These are phyloP conservation scores for Tapera naevia DNA, from an alignment of 2,797 vertebrate species.

Conservation along the genomic window DNA sequence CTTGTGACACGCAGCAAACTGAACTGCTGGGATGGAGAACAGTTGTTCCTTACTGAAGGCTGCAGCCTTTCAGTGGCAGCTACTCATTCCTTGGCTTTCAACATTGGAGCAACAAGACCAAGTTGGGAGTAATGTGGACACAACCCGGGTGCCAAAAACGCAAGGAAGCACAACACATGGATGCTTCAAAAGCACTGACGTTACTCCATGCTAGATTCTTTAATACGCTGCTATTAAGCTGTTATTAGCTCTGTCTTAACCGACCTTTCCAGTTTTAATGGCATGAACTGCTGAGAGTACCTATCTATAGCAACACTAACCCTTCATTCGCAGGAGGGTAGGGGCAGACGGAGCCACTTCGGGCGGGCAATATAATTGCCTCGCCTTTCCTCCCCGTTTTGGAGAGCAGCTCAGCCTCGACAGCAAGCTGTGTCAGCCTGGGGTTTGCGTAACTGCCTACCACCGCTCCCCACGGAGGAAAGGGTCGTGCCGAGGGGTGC, in stretches of 20 bases:
- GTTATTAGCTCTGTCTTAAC: not conserved
- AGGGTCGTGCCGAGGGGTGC: not conserved
- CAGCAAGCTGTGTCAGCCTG: no score
- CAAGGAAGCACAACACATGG: not conserved
- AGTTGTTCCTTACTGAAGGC: not conserved
- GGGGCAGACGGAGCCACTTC: not conserved
- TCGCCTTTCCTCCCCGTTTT: not conserved
- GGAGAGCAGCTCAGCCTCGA: not conserved
- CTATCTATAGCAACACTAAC: not conserved
- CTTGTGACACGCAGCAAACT: not conserved
- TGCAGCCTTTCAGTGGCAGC: not conserved
- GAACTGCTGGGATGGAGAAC: not conserved
- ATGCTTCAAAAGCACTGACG: not conserved
- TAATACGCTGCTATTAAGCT: not conserved
- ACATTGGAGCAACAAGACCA: not conserved
- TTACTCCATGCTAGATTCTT: not conserved
- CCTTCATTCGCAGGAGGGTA: not conserved
- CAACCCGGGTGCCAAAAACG: not conserved
- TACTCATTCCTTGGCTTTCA: not conserved
- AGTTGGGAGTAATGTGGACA: not conserved
- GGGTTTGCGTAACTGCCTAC: rapidly evolving
- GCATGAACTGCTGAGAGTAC: not conserved
- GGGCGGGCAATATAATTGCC: not conserved
- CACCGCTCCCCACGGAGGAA: not conserved
- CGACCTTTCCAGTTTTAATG: not conserved